Base-by-base conservation (phyloP, 2,113 vertebrate species). In the Aythya baeri region DNA sequence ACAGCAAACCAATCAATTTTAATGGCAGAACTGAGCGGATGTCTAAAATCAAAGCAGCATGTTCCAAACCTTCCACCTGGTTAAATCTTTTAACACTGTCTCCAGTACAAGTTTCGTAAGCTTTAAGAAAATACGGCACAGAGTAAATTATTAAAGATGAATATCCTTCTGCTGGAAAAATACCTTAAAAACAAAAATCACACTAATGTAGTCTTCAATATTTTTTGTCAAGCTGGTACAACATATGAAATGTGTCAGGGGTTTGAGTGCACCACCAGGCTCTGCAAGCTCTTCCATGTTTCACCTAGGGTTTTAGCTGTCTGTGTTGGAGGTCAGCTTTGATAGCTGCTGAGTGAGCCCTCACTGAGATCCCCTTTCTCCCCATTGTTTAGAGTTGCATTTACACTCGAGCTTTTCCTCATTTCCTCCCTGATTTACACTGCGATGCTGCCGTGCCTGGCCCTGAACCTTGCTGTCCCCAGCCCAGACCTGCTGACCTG, bases 371-470 rank as follows among this genome's bases (percentile, higher is more conserved):
- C 38, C 14, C 13, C 38, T 77, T 77, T 31, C 13, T 13, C 5
- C 6, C 15, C 11, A 11, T 1, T 21, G 36, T 18, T 31, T 41
- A 12, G 29, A 93, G 32, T 13, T 67, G 21, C 57, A 41, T 49
- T 86, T 58, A 74, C 9, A 62, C 22, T 67, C 27, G 12, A 6
- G 31, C 4, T 11, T 36, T 65, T 76, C 29, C 25, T 68, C 1
- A 0, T 5, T 4, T 76, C 58, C 54, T 90, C 86, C 44, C 29
- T 55, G 76, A 3, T 5, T 29, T 12, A 18, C 10, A 15, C 11
- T 6, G 16, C 3, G 0, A 27, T 0, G 0, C 52, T 49, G 17
- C 36, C n/a, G 31, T 25, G 38, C 34, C 59, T 26, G 34, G 23
- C 31, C 29, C 68, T 26, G 13, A 17, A 66, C 36, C 31, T 46